Percentiles rank a stretch among this genome's conserved stretches.
phyloP scores from a whole-genome alignment of 2,113 vertebrate species.

The Myotis yumanensis region DNA sequence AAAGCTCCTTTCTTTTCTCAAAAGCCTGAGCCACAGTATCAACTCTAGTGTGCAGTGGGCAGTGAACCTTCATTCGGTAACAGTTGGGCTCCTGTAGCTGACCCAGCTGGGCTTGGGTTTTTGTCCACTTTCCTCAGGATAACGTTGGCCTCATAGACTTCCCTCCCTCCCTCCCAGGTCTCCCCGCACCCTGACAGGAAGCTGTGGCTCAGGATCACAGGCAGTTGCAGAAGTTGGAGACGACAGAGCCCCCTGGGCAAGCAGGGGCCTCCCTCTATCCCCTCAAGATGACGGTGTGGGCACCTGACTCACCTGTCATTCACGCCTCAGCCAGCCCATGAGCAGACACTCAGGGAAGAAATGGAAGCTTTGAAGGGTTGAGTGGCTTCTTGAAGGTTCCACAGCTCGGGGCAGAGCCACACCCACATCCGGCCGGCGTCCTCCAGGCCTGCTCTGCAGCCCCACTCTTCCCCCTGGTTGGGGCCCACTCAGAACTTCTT shows the following conservation, averaged over 20 bases:
- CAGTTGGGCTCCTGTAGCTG: not conserved
- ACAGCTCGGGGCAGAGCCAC: not conserved
- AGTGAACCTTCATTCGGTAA: not conserved
- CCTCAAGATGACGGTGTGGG: not conserved
- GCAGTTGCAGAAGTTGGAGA: not conserved
- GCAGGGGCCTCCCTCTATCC: not conserved
- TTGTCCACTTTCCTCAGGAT: not conserved
- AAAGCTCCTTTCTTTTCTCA: not conserved
- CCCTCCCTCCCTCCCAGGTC: not conserved
- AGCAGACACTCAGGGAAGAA: not conserved
- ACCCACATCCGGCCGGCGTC: too few relatives aligned
- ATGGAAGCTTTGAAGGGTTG: not conserved
- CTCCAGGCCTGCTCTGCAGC: not conserved
- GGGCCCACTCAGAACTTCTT: not conserved
- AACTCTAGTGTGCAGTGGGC: not conserved
- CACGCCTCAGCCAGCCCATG: not conserved
- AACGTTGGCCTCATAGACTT: not conserved
- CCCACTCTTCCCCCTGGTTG: not conserved
- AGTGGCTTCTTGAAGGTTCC: not conserved
- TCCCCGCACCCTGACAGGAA: not conserved
- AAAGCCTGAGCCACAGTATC: not conserved
- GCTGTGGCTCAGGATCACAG: not conserved
- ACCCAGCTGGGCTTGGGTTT: not conserved
- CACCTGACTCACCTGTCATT: not conserved
- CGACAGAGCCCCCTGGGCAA: not conserved